A percentile compares a stretch with the other conserved stretches of the same genome.
Evolutionary conservation across 2,797 vertebrate species (phyloP).

Genomic region (Sitta carolinensis): DNA sequence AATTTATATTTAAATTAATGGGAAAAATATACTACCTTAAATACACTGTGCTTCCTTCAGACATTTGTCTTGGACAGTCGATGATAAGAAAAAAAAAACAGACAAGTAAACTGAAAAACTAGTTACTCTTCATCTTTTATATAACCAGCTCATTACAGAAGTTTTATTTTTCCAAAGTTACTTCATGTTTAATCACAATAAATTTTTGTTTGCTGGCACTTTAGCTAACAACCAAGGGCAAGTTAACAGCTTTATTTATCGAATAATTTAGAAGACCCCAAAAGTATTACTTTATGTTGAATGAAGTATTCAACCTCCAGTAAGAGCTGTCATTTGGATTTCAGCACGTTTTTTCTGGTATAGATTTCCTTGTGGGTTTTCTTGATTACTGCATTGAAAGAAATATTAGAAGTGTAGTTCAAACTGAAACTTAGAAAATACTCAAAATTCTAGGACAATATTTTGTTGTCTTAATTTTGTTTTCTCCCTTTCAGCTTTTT

Average conservation of each 20-base stretch:
- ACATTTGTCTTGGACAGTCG: not conserved
- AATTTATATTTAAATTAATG: not conserved
- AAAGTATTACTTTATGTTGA: not conserved
- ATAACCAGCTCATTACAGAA: not conserved
- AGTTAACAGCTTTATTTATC: not conserved
- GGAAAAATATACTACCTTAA: not conserved
- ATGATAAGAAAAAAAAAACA: not conserved
- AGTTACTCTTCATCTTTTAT: not conserved
- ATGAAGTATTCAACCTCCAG: not conserved
- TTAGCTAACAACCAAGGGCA: not conserved
- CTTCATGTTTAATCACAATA: not conserved
- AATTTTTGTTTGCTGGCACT: not conserved
- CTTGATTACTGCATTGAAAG: not conserved
- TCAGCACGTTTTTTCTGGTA: not conserved
- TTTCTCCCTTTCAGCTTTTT: not conserved
- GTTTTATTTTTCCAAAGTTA: not conserved
- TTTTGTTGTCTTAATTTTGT: not conserved
- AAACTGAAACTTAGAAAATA: not conserved
- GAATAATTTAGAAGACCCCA: not conserved
- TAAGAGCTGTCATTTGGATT: not conserved
- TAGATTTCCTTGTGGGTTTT: not conserved
- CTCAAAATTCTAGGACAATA: not conserved
- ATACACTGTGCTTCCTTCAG: not conserved
- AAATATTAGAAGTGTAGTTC: not conserved
- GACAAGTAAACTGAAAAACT: not conserved